Evolutionary conservation across 2,797 vertebrate species (phyloP), one percentile per base, ranked within the genome.

Genomic region (Acanthis flammea): DNA sequence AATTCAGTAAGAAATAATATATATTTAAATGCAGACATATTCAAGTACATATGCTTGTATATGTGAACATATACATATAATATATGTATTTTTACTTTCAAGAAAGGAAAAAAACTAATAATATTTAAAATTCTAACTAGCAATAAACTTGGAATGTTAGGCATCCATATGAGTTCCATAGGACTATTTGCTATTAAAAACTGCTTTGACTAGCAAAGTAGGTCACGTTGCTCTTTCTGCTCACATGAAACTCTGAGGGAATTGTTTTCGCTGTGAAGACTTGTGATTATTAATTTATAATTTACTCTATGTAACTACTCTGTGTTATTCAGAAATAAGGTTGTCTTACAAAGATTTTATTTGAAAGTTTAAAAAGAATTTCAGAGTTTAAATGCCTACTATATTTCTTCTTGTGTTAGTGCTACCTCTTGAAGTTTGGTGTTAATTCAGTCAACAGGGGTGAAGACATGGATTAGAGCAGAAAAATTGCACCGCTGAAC

Each of bases 221-320:
- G 77, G 78, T 77, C 84, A 82, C 30, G 31, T 61, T 95, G 30
- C 55, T 94, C 79, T 92, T 82, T 89, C 45, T 90, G 30, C 65
- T 92, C 74, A 21, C 24, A 24, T 27, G 25, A 87, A 86, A 70
- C n/a, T 70, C 66, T 62, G 73, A 72, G 11, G 70, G 48, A 91
- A 63, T 57, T 35, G 44, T 79, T 95, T 82, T 88, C 1, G 3
- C 18, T 80, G 50, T 51, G 39, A 91, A 83, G 57, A 41, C 31
- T 61, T 71, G 23, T 80, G 50, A 89, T 94, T 92, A 77, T 77
- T 94, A 88, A 94, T 93, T 95, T 51, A 91, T 85, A 41, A 86
- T 92, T 76, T 89, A 68, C 33, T 83, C 86, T 72, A 67, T 58
- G 19, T 63, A 84, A 55, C 47, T 73, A 41, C 11, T 70, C 14